Percentiles rank a stretch among this genome's conserved stretches.
Conservation (phyloP, 2,888 invertebrate genomes). For the Odontomyia ornata region DNA sequence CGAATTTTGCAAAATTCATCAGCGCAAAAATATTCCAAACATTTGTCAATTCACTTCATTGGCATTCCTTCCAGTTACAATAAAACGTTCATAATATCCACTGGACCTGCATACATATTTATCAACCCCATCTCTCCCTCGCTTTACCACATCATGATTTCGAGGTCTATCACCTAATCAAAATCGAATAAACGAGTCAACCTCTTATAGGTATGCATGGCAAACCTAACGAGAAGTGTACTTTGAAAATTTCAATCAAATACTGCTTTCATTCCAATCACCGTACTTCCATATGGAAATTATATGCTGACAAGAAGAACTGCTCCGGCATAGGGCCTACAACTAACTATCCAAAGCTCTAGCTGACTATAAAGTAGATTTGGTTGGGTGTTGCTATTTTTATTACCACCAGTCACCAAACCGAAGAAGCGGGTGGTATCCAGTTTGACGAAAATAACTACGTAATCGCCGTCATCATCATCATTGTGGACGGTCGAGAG, state of each 20-base stretch:
- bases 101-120: too few relatives aligned
- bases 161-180: too few relatives aligned
- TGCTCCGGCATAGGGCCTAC: not conserved
- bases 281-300: constrained; percentile 1
- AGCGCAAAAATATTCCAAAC: too few relatives aligned
- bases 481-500: not conserved
- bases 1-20: too few relatives aligned
- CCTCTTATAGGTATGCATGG: too few relatives aligned
- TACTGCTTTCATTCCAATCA: not conserved
- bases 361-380: not conserved
- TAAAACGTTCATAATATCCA: too few relatives aligned
- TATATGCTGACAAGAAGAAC: not conserved
- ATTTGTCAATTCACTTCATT: too few relatives aligned
- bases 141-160: too few relatives aligned
- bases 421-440: not conserved
- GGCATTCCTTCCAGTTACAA: too few relatives aligned
- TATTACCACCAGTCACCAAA: not conserved
- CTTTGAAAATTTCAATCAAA: constrained; percentile 5
- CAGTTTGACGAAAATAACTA: constrained; percentile 10
- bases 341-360: not conserved
- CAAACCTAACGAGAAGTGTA: not conserved
- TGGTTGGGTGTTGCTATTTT: not conserved
- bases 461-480: not conserved
- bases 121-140: too few relatives aligned
- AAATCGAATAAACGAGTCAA: too few relatives aligned